phyloP scores from a whole-genome alignment of 1,140 invertebrate species.

The Anoplophora glabripennis region DNA sequence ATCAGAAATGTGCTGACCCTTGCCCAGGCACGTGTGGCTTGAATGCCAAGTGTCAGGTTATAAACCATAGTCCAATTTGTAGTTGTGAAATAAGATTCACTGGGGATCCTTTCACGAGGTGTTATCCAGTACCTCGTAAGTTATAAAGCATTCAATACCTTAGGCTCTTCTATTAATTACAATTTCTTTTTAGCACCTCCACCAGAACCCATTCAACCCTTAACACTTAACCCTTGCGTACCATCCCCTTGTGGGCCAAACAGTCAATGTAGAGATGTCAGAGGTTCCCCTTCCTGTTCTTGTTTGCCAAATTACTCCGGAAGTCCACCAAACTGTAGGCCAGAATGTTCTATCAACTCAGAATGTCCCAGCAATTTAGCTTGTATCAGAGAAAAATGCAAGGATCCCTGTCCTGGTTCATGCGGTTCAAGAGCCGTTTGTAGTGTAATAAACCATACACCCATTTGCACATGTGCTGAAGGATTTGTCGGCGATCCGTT shows the following conservation, averaged over 20 bases:
- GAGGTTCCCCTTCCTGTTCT: constrained; percentile 62
- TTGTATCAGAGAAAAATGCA: constrained; percentile 66
- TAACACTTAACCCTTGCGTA: constrained; percentile 63
- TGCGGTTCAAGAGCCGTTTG: constrained; percentile 69
- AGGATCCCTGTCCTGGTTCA: constrained; percentile 69
- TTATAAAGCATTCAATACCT: constrained; percentile 14
- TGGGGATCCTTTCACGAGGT: constrained; percentile 57
- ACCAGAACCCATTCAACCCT: constrained; percentile 48
- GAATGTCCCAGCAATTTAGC: constrained; percentile 66
- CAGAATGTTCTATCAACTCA: constrained; percentile 69
- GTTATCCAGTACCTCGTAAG: constrained; percentile 38
- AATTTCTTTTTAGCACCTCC: constrained; percentile 32
- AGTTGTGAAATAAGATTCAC: constrained; percentile 57
- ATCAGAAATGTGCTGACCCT: constrained; percentile 61
- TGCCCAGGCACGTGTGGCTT: constrained; percentile 59
- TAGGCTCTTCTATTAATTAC: constrained; percentile 55
- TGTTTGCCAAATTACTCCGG: constrained; percentile 66
- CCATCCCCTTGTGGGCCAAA: constrained; percentile 81
- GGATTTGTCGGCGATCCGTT: constrained; percentile 74
- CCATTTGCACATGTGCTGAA: constrained; percentile 65
- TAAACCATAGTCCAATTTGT: constrained; percentile 65
- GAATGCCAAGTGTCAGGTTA: constrained; percentile 56
- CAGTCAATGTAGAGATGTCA: constrained; percentile 68
- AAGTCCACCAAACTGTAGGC: constrained; percentile 68
- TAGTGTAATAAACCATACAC: constrained; percentile 66